Evolutionary conservation across 2,888 invertebrate species (phyloP), one percentile per base, ranked within the genome.

Genomic region (Aproaerema taeniolella): DNA sequence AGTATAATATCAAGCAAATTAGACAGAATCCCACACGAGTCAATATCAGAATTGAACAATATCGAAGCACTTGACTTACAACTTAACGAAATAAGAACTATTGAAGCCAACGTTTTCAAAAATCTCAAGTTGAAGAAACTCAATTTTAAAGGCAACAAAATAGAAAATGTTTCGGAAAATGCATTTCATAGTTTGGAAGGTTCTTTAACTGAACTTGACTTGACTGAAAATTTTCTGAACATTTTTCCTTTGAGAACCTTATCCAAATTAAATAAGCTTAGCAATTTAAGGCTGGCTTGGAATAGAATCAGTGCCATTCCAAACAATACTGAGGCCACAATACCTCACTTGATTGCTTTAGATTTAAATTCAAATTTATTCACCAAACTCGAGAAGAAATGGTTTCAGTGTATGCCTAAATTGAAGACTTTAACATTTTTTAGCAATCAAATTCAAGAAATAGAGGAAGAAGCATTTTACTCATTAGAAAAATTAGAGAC

Each of bases 281-380:
- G 88, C 37, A 91, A 91, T 38, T 80, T 96, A 42, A 89, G 92
- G 47, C 76, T 95, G 15, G 92, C 95, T 8, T 93, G 93, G 90
- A 96, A 96, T 72, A 92, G 93, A 79, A 94, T 96, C 89, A 74
- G 91, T 89, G 71, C 89, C 66, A 90, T 95, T 48, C 90, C 91
- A n/a, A 89, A 91, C 54, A 91, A 92, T 53, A 89, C 89, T n/a
- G 91, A 92, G 66, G 89, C 90, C 3, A 89, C 91, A 38, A 81
- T 96, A 46, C 89, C 91, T 11, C 91, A 92, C 28, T 79, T 98
- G 38, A 81, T 91, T 39, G 92, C 92, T 56, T 87, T 97, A 58
- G 95, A 96, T 76, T 87, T 97, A 49, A 95, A 94, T 72, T 94
- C 93, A 31, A 97, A 97, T 81, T 91, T 91, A 62, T 94, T 97